Evolutionary conservation across 2,888 invertebrate species (phyloP).

Genomic region (Thera obeliscata): DNA sequence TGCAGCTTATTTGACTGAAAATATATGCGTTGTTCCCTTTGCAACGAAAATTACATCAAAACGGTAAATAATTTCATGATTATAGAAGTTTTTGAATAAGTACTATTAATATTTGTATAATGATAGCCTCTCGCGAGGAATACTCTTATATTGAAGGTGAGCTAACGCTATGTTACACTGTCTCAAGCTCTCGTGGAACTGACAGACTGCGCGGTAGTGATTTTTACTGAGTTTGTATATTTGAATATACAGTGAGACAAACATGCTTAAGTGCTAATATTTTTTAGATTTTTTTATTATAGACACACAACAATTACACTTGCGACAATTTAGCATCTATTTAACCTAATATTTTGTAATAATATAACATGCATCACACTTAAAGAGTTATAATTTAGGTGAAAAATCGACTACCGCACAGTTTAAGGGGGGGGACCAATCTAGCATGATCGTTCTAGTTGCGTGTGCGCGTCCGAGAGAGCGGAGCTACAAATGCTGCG

Average conservation of each 20-base stretch:
- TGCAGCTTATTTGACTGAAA: constrained; percentile 32
- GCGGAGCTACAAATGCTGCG: neutral
- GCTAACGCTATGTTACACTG: constrained; percentile 65
- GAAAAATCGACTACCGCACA: constrained; percentile 51
- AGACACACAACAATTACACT: constrained; percentile 45
- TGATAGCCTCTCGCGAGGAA: constrained; percentile 69
- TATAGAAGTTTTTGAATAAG: constrained; percentile 79
- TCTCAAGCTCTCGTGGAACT: constrained; percentile 58
- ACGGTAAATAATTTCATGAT: constrained; percentile 71
- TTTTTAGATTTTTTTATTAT: constrained; percentile 37
- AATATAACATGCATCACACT: constrained; percentile 44
- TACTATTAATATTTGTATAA: constrained; percentile 78
- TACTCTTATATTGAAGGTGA: constrained; percentile 67
- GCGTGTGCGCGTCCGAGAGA: constrained; percentile 40
- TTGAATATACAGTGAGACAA: constrained; percentile 40
- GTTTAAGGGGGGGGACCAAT: constrained; percentile 51
- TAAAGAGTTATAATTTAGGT: constrained; percentile 40
- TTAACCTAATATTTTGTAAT: constrained; percentile 40
- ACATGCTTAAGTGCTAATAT: constrained; percentile 41
- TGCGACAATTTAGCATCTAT: constrained; percentile 43
- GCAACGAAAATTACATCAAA: constrained; percentile 80
- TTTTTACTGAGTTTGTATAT: constrained; percentile 29
- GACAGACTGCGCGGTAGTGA: constrained; percentile 55
- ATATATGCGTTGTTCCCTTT: constrained; percentile 70
- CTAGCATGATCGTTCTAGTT: constrained; percentile 51